Conservation (phyloP, 2,113 vertebrate species). For the Pelmatolapia mariae region DNA sequence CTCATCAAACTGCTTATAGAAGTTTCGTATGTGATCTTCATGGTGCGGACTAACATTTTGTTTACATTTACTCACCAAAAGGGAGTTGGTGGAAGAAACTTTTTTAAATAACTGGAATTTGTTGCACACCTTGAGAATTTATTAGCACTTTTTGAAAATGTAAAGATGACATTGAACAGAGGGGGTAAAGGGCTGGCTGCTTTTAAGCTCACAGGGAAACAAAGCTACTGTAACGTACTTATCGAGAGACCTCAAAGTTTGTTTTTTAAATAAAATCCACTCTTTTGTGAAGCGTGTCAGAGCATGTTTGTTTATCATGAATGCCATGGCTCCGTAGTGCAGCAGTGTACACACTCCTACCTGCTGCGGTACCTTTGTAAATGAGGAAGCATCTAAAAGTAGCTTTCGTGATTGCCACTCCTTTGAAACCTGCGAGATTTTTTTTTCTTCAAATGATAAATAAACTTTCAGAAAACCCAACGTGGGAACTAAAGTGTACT, state of each 20-base stretch:
- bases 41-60: not conserved
- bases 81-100: not conserved
- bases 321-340: not conserved
- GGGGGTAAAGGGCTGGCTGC: not conserved
- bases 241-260: not conserved
- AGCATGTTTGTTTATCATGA: not conserved
- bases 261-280: not conserved
- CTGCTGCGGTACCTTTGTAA: not conserved
- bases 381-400: not conserved
- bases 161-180: not conserved
- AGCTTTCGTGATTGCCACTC: not conserved
- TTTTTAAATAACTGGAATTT: not conserved
- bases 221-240: not conserved
- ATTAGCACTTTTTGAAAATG: not conserved
- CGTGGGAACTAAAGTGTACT: not conserved
- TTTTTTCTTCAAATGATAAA: not conserved
- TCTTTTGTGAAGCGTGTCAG: not conserved
- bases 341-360: not conserved
- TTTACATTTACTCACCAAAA: slow-evolving; percentile 37
- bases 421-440: not conserved
- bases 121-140: not conserved
- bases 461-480: not conserved
- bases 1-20: not conserved
- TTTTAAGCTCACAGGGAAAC: not conserved
- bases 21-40: not conserved